A percentile compares a stretch with the other conserved stretches of the same genome.
phyloP scores from a whole-genome alignment of 2,797 vertebrate genomes.

The Sebastes elongatus region DNA sequence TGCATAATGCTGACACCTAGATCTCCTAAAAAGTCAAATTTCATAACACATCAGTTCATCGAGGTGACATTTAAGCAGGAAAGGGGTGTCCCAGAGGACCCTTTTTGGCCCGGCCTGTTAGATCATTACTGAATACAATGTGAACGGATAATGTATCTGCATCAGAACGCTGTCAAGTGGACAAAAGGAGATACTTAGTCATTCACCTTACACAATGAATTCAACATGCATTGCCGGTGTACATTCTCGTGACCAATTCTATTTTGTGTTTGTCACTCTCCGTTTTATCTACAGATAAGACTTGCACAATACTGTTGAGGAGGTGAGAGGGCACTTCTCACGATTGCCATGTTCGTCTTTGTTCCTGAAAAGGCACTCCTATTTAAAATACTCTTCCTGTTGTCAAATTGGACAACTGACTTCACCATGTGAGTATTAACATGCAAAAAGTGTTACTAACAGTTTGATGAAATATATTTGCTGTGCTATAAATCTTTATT shows the following conservation, averaged over 20 bases:
- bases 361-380: background rate
- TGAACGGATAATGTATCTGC: background rate
- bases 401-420: background rate
- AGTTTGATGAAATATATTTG: background rate
- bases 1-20: background rate
- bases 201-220: background rate
- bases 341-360: background rate
- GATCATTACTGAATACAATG: background rate
- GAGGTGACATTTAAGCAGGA: background rate
- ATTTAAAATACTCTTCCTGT: background rate
- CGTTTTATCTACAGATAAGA: slow-evolving; percentile 24
- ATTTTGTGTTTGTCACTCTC: background rate
- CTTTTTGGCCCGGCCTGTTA: background rate
- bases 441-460: background rate
- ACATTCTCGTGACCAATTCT: background rate
- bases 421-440: background rate
- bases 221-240: background rate
- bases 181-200: background rate
- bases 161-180: background rate
- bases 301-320: slow-evolving; percentile 1
- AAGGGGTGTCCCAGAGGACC: background rate
- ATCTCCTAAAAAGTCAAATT: background rate
- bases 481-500: background rate
- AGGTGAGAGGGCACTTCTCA: background rate
- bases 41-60: background rate